Evolutionary conservation across 2,888 invertebrate species (phyloP), one percentile per base, ranked within the genome.

Genomic region (Neoscelio sp.): DNA sequence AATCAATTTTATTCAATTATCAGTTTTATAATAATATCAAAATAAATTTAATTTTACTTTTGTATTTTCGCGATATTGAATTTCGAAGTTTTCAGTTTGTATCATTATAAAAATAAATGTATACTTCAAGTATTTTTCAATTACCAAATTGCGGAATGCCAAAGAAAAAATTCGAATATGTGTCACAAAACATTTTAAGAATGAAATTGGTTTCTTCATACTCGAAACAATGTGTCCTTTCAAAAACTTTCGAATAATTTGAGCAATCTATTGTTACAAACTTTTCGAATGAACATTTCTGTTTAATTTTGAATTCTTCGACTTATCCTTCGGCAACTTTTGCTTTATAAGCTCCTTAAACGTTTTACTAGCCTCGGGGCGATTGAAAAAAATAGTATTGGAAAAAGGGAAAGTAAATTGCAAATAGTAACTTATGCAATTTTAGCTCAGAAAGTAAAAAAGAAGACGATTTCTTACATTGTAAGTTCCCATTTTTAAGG

Each of bases 231-330:
- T n/a, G n/a, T 18, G 48, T 48, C 48, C 26, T 48, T 48, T n/a
- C 42, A 20, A 17, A 5, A 42, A 42, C 18, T 46, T 46, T n/a
- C 46, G 17, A 12, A 33, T 30, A 33, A 52, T 33, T 52, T 18
- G 0, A 17, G 17, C 18, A 3, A 33, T n/a, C 50, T 30, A 33
- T 35, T 54, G 54, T 54, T 18, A 38, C 35, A 5, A 54, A 54
- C 54, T 35, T 35, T 54, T 35, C 35, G 6, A 33, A 54, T 54
- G 54, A 54, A 54, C 35, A 54, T 54, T 54, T 35, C 23, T 23
- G 35, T 35, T 35, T 54, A 23, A 54, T 54, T 54, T 35, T 13
- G 35, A 54, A 54, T 35, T 54, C 54, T 38, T 38, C 35, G 20
- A 10, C 35, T 35, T 30, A 46, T 46, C 23, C 23, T 23, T 48